Percentiles rank a stretch among this genome's conserved stretches.
Conservation (phyloP, 2,113 vertebrate species). For the Papio anubis region DNA sequence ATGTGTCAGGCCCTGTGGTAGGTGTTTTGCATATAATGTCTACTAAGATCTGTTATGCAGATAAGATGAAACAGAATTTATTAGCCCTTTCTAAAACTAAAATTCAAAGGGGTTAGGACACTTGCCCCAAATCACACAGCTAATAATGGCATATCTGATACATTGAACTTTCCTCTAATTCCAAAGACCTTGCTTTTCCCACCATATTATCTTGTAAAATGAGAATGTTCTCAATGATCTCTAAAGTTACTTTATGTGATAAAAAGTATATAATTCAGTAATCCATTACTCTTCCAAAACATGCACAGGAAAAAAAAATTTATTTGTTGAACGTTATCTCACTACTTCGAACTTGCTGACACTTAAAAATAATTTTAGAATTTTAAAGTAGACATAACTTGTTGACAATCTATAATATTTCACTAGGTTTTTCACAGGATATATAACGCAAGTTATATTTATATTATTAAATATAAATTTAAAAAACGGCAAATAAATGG, state of each 20-base stretch:
- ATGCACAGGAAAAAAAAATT: not conserved
- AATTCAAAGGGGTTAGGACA: slow-evolving; percentile 8
- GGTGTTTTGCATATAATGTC: not conserved
- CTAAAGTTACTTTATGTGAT: not conserved
- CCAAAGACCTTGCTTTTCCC: not conserved
- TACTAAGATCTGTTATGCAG: not conserved
- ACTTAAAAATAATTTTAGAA: slow-evolving; percentile 30
- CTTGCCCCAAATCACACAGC: not conserved
- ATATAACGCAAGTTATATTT: not conserved
- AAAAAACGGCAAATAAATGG: not conserved
- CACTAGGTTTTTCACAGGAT: not conserved
- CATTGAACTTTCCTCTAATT: not conserved
- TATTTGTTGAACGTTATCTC: not conserved
- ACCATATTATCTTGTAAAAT: not conserved
- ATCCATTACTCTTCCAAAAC: slow-evolving; percentile 18
- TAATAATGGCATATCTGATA: not conserved
- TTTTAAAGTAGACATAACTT: slow-evolving; percentile 12
- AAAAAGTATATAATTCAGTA: not conserved
- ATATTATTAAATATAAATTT: not conserved
- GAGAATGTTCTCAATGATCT: not conserved
- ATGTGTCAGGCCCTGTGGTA: not conserved
- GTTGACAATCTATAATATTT: not conserved
- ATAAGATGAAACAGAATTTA: slow-evolving; percentile 34
- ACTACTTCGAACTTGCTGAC: not conserved
- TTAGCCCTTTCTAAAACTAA: not conserved